Base-by-base conservation (phyloP, 2,888 invertebrate species). In the Tenthredo scrophulariae region DNA sequence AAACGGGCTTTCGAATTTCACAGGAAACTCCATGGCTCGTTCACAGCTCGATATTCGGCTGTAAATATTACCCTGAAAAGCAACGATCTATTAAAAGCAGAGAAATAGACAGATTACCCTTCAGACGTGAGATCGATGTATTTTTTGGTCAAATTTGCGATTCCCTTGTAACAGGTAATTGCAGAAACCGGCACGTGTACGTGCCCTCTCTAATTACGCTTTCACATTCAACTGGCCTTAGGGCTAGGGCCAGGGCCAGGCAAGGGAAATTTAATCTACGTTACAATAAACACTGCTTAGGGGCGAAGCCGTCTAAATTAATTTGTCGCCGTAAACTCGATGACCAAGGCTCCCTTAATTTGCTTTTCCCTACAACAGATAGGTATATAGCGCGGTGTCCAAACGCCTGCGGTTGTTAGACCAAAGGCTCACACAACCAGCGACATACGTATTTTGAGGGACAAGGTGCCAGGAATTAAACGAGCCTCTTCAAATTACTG, bases 291-390 rank as follows among this genome's bases (percentile, higher is more conserved):
- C 84, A 85, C 80, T 54, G 84, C 84, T 86, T 87, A 85, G 80
- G 65, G 67, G 65, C 43, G 62, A 46, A 70, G 85, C 84, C 82
- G 67, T 86, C 86, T 85, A 85, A 87, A 86, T 87, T 87, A 87
- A 87, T 87, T 86, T 85, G 80, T 84, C 83, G 84, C 65, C 85
- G 82, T 87, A 87, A 87, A 85, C 85, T 86, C 85, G 74, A 79
- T 79, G 83, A 77, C 77, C 54, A 40, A 77, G 50, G 77, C 75
- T 75, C 75, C 37, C 46, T 77, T 77, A 77, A 77, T 77, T 77
- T 54, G 50, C 77, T 29, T n/a, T 33, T 29, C 77, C 37, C 50
- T 37, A 50, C 54, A 33, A 77, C 77, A 33, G 77, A 50, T 54
- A 33, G 33, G 29, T 54, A 50, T 37, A n/a, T 77, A 67, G 18